Evolutionary conservation across 1,140 invertebrate genomes (phyloP).

Genomic region (Drosophila obscura): DNA sequence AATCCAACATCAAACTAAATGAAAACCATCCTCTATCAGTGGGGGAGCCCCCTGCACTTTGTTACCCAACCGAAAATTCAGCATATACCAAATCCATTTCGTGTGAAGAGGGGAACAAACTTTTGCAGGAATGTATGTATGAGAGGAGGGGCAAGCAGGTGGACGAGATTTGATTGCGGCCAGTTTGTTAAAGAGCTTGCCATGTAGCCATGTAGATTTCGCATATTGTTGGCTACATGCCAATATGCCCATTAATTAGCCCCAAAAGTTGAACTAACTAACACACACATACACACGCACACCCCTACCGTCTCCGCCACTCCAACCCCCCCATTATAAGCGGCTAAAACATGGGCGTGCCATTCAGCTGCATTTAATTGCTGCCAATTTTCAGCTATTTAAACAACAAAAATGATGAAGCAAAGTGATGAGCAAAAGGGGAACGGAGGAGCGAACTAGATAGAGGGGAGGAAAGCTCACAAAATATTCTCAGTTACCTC

Average conservation of each 20-base stretch:
- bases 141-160: too few species aligned
- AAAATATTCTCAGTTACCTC: too few species aligned
- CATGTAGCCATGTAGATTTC: conserved; percentile 30
- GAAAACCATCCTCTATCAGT: too few species aligned
- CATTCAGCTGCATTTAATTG: conserved; percentile 51
- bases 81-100: too few species aligned
- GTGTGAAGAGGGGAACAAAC: too few species aligned
- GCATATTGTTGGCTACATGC: conserved; percentile 57
- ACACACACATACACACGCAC: conserved; percentile 18
- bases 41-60: too few species aligned
- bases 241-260: conserved; percentile 65
- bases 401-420: conserved; percentile 21
- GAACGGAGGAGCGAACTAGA: not conserved
- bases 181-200: conserved; percentile 20
- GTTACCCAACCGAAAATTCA: too few species aligned
- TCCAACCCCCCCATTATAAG: conserved; percentile 23
- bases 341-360: conserved; percentile 57
- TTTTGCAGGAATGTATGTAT: too few species aligned
- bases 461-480: not conserved
- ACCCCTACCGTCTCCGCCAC: conserved; percentile 5
- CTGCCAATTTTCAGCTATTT: conserved; percentile 50
- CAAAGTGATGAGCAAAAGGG: too few species aligned
- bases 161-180: too few species aligned
- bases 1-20: too few species aligned
- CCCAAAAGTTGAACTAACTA: conserved; percentile 44